Conservation (phyloP, 2,888 invertebrate species). For the Pheosia gnoma region DNA sequence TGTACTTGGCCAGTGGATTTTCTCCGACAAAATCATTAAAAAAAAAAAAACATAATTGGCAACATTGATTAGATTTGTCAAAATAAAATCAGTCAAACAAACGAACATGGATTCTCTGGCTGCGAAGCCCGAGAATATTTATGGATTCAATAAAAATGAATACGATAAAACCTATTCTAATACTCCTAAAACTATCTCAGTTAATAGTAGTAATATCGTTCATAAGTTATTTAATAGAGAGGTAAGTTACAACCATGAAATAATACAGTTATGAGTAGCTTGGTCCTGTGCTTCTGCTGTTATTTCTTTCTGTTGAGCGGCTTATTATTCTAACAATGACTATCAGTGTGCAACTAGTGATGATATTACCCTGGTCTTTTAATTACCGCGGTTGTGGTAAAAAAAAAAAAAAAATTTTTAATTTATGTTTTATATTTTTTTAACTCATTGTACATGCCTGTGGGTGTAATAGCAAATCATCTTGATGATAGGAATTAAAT, state of each 20-base stretch:
- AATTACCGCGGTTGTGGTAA: neutral
- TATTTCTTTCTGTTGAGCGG: constrained; percentile 31
- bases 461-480: too few relatives aligned
- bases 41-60: constrained; percentile 28
- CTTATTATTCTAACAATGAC: neutral
- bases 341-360: neutral
- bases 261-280: constrained; percentile 37
- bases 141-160: constrained; percentile 58
- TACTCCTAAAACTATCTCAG: constrained; percentile 54
- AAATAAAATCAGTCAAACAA: constrained; percentile 75
- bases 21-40: too few relatives aligned
- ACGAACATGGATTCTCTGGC: constrained; percentile 79
- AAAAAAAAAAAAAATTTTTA: neutral
- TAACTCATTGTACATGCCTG: too few relatives aligned
- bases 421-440: neutral
- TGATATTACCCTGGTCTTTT: neutral
- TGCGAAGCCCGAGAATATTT: constrained; percentile 63
- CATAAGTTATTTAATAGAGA: constrained; percentile 85
- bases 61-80: constrained; percentile 53
- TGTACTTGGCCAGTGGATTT: too few relatives aligned
- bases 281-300: constrained; percentile 42
- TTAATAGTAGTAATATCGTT: constrained; percentile 66
- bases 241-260: constrained; percentile 68
- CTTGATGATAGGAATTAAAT: too few relatives aligned
- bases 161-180: constrained; percentile 53